Evolutionary conservation across 2,888 invertebrate species (phyloP).

Genomic region (Tinea trinotella): DNA sequence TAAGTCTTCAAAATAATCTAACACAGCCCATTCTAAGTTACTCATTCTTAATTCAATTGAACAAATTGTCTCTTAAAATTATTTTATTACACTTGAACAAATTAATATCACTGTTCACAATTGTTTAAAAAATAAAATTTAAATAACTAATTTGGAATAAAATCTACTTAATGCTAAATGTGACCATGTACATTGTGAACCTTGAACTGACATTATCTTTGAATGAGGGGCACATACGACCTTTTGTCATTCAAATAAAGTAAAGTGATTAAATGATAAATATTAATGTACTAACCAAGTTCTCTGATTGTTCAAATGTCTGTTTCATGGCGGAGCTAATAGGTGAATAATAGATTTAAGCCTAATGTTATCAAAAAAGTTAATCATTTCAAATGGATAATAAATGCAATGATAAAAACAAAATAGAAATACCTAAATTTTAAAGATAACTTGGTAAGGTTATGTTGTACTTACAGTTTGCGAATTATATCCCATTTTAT

Average conservation of each 20-base stretch:
- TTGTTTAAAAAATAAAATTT: neutral
- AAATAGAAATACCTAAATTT: slow-evolving; percentile 1
- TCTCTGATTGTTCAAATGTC: slow-evolving; percentile 3
- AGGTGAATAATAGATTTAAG: slow-evolving; percentile 1
- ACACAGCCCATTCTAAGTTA: slow-evolving; percentile 40
- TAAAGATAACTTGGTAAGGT: slow-evolving; percentile 11
- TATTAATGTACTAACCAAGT: slow-evolving; percentile 12
- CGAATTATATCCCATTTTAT: slow-evolving; percentile 15
- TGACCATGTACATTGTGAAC: neutral
- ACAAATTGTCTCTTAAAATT: neutral
- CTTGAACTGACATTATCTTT: slow-evolving; percentile 8
- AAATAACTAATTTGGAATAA: neutral
- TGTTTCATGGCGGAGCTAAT: slow-evolving; percentile 7
- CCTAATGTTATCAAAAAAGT: slow-evolving; percentile 1
- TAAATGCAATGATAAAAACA: slow-evolving; percentile 4
- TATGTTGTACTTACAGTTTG: slow-evolving; percentile 14
- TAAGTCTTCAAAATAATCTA: slow-evolving; percentile 35
- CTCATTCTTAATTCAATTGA: slow-evolving; percentile 22
- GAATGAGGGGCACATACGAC: slow-evolving; percentile 8
- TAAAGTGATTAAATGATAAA: slow-evolving; percentile 1
- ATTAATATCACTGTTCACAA: neutral
- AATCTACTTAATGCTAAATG: neutral
- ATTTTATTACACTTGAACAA: neutral
- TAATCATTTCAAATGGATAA: neutral
- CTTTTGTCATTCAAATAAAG: slow-evolving; percentile 8